A percentile compares a stretch with the other conserved stretches of the same genome.
phyloP scores from a whole-genome alignment of 1,140 invertebrate species.

The Pogonomyrmex californicus region DNA sequence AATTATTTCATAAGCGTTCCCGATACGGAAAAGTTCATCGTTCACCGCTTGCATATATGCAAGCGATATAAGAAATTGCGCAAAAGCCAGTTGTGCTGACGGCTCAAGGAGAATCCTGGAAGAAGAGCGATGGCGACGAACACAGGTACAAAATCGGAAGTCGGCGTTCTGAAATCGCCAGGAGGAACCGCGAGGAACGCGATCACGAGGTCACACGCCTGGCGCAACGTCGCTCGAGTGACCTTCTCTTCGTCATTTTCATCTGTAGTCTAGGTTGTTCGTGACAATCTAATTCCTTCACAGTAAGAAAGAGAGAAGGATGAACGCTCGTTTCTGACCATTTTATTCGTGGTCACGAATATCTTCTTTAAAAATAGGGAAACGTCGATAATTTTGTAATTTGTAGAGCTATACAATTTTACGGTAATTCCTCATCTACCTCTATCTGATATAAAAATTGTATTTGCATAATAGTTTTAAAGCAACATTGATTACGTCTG shows the following conservation, averaged over 20 bases:
- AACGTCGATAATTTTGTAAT: background rate
- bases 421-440: background rate
- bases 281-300: constrained; percentile 22
- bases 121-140: background rate
- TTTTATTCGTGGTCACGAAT: background rate
- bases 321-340: background rate
- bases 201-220: background rate
- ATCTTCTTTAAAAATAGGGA: constrained; percentile 7
- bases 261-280: background rate
- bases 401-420: background rate
- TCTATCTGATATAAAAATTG: background rate
- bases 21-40: constrained; percentile 84
- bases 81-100: constrained; percentile 67
- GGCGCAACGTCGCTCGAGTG: background rate
- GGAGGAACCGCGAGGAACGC: background rate
- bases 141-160: constrained; percentile 43
- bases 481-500: background rate
- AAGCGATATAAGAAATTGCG: constrained; percentile 70
- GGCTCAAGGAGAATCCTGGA: background rate
- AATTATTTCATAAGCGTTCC: constrained; percentile 85
- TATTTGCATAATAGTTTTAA: constrained; percentile 1
- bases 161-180: constrained; percentile 2
- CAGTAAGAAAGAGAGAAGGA: background rate
- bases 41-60: constrained; percentile 70
- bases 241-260: constrained; percentile 24